Evolutionary conservation across 2,888 invertebrate genomes (phyloP).

Genomic region (Lucinisca nassula): DNA sequence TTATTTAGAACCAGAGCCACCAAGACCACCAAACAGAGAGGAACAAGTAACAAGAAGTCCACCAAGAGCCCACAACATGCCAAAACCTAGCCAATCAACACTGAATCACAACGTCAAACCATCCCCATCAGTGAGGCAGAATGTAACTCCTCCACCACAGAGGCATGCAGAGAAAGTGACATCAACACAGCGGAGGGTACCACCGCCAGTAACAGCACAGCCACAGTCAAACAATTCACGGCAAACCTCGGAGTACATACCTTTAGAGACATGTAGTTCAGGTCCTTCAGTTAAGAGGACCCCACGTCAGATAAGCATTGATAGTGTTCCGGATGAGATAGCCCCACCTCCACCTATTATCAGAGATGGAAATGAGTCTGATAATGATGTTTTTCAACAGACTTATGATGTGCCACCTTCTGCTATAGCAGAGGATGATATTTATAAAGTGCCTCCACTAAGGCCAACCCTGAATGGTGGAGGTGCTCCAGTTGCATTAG

Average conservation of each 20-base stretch:
- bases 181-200: conserved; percentile 7
- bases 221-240: conserved; percentile 22
- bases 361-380: conserved; percentile 23
- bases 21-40: not conserved
- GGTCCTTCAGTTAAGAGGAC: conserved; percentile 60
- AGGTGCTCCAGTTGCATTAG: conserved; percentile 31
- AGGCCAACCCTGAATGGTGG: conserved; percentile 26
- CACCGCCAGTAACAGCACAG: conserved; percentile 38
- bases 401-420: conserved; percentile 59
- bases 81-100: not conserved
- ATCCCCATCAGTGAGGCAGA: not conserved
- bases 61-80: not conserved
- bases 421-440: conserved; percentile 38
- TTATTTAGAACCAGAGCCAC: not conserved
- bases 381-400: conserved; percentile 63
- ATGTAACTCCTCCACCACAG: not conserved
- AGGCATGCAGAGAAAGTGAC: not conserved
- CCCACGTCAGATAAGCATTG: conserved; percentile 76
- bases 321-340: conserved; percentile 84
- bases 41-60: not conserved
- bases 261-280: conserved; percentile 77
- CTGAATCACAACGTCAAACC: not conserved
- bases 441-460: conserved; percentile 72
- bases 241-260: conserved; percentile 72
- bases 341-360: conserved; percentile 80